Evolutionary conservation across 2,113 vertebrate species (phyloP).

Genomic region (Drymodes brunneopygia): DNA sequence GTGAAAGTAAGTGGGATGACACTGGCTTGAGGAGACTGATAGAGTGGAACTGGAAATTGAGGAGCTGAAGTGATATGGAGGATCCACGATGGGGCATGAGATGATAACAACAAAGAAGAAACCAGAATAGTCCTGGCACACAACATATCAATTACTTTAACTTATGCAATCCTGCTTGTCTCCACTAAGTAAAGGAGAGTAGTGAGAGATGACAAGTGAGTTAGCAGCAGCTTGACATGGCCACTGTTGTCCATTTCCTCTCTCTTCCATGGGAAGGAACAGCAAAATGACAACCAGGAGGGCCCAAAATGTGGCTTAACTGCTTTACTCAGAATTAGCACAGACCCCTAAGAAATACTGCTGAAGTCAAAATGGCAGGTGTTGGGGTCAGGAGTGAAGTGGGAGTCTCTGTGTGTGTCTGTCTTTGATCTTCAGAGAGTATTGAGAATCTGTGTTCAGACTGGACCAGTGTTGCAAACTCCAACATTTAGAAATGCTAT

Average conservation of each 20-base stretch:
- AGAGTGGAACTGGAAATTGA: background rate
- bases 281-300: background rate
- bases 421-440: background rate
- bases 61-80: background rate
- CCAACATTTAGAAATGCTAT: rapidly evolving
- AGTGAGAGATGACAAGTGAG: background rate
- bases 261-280: background rate
- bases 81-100: background rate
- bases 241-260: background rate
- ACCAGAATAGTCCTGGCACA: rapidly evolving
- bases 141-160: background rate
- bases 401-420: too few relatives aligned
- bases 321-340: background rate
- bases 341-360: background rate
- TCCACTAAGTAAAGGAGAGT: background rate
- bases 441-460: background rate
- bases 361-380: too few relatives aligned
- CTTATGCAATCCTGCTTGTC: background rate
- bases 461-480: background rate
- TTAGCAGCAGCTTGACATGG: background rate
- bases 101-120: background rate
- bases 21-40: background rate
- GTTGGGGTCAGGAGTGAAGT: too few relatives aligned
- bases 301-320: background rate
- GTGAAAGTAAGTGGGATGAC: background rate